Evolutionary conservation across 2,888 invertebrate species (phyloP).

Genomic region (Rotaria macrura): DNA sequence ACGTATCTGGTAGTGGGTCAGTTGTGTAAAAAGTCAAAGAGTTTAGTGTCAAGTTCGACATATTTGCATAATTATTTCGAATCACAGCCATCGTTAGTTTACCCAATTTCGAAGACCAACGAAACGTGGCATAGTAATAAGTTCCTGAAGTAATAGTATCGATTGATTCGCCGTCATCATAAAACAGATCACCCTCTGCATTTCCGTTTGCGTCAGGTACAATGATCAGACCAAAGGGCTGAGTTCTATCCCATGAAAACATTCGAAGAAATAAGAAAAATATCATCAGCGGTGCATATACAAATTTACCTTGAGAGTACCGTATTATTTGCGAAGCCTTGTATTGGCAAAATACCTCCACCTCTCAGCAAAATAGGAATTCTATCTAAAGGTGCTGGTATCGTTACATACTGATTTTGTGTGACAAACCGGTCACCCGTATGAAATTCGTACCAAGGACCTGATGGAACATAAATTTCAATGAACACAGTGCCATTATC

Average conservation of each 20-base stretch:
- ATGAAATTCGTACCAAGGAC: conserved; percentile 25
- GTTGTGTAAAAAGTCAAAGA: too few species aligned
- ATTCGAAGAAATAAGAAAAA: too few species aligned
- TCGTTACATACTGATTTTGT: background rate
- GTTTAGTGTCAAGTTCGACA: too few species aligned
- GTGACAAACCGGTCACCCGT: background rate
- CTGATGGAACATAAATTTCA: conserved; percentile 22
- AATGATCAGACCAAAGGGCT: conserved; percentile 60
- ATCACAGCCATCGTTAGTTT: too few species aligned
- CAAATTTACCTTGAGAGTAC: background rate
- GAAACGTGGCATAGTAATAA: conserved; percentile 20
- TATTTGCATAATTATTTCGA: too few species aligned
- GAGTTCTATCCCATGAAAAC: conserved; percentile 40
- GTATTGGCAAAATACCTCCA: conserved; percentile 41
- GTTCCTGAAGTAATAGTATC: background rate
- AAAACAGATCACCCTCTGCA: conserved; percentile 63
- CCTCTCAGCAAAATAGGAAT: conserved; percentile 39
- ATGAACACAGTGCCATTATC: conserved; percentile 37
- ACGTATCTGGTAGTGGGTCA: too few species aligned
- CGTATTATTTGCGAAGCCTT: background rate
- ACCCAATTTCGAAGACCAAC: background rate
- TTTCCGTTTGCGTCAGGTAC: conserved; percentile 54
- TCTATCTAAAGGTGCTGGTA: conserved; percentile 22
- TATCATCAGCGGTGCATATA: conserved; percentile 36
- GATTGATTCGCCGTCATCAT: conserved; percentile 70